Percentiles rank a stretch among this genome's conserved stretches.
Conservation (phyloP, 2,888 invertebrate species). For the Plebejus argus region DNA sequence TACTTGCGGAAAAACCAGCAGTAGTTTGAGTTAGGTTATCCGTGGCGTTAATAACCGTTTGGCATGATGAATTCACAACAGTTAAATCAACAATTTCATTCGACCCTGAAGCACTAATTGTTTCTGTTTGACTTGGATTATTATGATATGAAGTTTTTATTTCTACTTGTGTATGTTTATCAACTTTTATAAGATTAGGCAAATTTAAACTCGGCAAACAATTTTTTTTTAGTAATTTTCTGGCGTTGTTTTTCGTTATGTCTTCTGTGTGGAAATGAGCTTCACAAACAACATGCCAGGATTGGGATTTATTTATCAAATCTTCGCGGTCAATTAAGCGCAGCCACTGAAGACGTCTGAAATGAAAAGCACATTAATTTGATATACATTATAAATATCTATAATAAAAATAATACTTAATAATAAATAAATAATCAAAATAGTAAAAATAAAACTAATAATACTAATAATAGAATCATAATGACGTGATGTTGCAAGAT, state of each 20-base stretch:
- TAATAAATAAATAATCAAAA: not conserved
- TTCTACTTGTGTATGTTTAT: slow-evolving; percentile 37
- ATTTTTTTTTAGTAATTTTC: slow-evolving; percentile 41
- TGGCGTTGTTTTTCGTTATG: slow-evolving; percentile 31
- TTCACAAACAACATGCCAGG: slow-evolving; percentile 40
- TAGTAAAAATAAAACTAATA: no score
- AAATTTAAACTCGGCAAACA: slow-evolving; percentile 42
- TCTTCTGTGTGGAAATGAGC: slow-evolving; percentile 41
- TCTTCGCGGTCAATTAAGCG: slow-evolving; percentile 42
- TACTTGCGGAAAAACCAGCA: slow-evolving; percentile 35
- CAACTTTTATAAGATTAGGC: slow-evolving; percentile 39
- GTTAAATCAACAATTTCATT: not conserved
- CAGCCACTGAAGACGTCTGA: slow-evolving; percentile 41
- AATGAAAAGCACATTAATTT: slow-evolving; percentile 4
- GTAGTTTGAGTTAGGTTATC: slow-evolving; percentile 41
- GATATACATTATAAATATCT: not conserved
- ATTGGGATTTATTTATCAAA: slow-evolving; percentile 43
- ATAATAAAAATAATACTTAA: not conserved
- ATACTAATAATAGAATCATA: no score
- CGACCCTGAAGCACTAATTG: slow-evolving; percentile 25
- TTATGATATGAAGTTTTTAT: no score
- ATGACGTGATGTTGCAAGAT: no score
- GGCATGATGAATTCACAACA: slow-evolving; percentile 16
- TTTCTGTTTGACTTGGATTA: no score
- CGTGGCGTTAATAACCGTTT: slow-evolving; percentile 38